phyloP scores from a whole-genome alignment of 1,140 invertebrate genomes.

The Sycophila sp. region DNA sequence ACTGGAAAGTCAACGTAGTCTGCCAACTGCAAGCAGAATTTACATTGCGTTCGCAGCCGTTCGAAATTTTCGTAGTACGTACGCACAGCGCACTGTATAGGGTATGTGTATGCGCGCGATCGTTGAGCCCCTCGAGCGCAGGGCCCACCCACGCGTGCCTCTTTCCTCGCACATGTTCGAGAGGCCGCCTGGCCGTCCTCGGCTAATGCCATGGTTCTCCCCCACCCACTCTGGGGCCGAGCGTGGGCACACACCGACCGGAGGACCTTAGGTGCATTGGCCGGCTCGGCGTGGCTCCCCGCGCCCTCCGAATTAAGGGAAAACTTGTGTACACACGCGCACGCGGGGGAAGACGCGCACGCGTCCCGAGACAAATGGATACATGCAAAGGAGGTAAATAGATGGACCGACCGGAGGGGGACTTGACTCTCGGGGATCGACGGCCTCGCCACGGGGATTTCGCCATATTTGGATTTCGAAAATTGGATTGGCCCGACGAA shows the following conservation, averaged over 20 bases:
- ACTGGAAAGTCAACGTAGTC: neutral
- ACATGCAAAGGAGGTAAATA: neutral
- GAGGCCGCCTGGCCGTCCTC: neutral
- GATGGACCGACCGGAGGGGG: neutral
- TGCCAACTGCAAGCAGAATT: neutral
- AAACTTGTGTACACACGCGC: neutral
- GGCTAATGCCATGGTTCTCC: no score
- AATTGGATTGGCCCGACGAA: no score
- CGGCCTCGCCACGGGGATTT: neutral
- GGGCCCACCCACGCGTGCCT: neutral
- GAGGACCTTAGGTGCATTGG: no score
- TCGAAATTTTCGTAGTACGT: slow-evolving; percentile 9
- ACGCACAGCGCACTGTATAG: neutral
- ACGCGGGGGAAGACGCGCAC: neutral
- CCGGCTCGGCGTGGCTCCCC: neutral
- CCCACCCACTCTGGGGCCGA: no score
- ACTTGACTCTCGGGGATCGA: neutral
- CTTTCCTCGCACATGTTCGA: slow-evolving; percentile 7
- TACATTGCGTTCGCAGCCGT: no score
- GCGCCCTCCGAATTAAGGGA: slow-evolving; percentile 17
- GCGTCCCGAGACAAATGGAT: slow-evolving; percentile 2
- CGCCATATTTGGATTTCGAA: neutral
- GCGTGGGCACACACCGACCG: no score
- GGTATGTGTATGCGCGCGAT: neutral
- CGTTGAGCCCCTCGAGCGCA: neutral